phyloP scores from a whole-genome alignment of 2,113 vertebrate species.

The Oenanthe oenanthe region DNA sequence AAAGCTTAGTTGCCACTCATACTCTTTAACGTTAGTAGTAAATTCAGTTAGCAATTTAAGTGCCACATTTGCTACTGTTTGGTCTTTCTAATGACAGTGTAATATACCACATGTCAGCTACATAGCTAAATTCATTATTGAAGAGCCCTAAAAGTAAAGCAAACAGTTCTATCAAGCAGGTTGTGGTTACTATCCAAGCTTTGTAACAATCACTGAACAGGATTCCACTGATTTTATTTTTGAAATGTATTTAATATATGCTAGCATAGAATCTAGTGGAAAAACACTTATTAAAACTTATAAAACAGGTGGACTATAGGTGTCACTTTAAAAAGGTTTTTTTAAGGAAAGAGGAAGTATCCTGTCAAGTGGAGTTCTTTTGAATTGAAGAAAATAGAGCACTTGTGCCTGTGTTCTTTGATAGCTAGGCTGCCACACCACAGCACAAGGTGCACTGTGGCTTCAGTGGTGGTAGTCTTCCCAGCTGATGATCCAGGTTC shows the following conservation, averaged over 20 bases:
- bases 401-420: background rate
- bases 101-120: background rate
- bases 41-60: background rate
- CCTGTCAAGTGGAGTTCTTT: background rate
- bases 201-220: background rate
- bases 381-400: background rate
- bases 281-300: background rate
- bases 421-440: background rate
- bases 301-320: background rate
- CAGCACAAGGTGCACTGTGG: background rate
- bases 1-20: background rate
- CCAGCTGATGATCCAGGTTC: background rate
- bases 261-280: background rate
- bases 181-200: background rate
- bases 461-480: background rate
- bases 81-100: background rate
- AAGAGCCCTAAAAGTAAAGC: background rate
- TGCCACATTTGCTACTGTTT: background rate
- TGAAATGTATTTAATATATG: background rate
- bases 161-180: background rate
- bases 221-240: background rate
- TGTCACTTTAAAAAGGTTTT: background rate
- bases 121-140: background rate
- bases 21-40: background rate
- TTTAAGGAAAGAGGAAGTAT: background rate